Percentiles rank a stretch among this genome's conserved stretches.
phyloP scores from a whole-genome alignment of 2,888 invertebrate species.

The Sinhomidia bicolor region DNA sequence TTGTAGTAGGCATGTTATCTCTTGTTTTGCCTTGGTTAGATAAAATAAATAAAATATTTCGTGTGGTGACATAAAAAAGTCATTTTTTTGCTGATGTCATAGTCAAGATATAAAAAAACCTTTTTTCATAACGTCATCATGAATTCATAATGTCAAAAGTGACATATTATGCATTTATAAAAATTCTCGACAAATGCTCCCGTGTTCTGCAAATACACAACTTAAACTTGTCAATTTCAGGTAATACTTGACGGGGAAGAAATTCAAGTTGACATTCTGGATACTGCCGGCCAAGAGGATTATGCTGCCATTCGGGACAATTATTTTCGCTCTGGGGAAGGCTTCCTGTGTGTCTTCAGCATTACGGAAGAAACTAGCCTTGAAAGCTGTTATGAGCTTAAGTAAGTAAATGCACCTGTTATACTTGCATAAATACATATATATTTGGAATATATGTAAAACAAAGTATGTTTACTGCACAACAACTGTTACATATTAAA shows the following conservation, averaged over 20 bases:
- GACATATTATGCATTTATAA: no score
- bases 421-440: no score
- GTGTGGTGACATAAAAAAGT: no score
- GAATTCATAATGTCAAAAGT: no score
- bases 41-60: no score
- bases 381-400: constrained; percentile 97
- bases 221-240: constrained; percentile 83
- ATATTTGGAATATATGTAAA: not conserved
- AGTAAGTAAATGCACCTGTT: constrained; percentile 68
- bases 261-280: constrained; percentile 96
- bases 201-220: no score
- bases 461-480: not conserved
- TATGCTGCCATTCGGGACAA: constrained; percentile 99
- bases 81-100: no score
- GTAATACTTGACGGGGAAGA: constrained; percentile 75
- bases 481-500: not conserved
- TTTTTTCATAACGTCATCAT: no score
- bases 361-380: constrained; percentile 99
- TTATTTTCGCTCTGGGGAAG: constrained; percentile 99
- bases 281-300: constrained; percentile 99
- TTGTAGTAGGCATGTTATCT: no score
- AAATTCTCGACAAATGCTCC: no score
- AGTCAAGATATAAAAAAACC: no score
- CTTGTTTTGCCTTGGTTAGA: no score
- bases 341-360: constrained; percentile 99